Base-by-base conservation (phyloP, 1,140 invertebrate species). In the Melanaphis sacchari region DNA sequence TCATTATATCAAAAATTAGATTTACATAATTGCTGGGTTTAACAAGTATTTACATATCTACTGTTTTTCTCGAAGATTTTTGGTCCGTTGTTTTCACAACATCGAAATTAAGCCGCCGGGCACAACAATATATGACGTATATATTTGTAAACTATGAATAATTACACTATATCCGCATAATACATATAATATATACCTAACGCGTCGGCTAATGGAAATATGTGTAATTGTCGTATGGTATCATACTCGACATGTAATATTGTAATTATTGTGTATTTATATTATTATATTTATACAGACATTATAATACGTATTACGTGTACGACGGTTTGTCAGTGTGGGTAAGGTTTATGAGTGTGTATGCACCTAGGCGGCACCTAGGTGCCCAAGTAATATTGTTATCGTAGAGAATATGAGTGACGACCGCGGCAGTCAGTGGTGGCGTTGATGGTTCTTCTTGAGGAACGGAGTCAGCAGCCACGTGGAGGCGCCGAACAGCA, bases 401-500 rank as follows among this genome's bases (percentile, higher is more conserved):
- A 18, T 76, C 6, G 11, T 76, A n/a, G 31, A 76, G 31, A 76
- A 76, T 18, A n/a, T 49, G 46, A n/a, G 59, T n/a, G 59, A n/a
- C 11, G 59, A 87, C 52, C 26, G 22, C 52, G 24, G 15, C 41
- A 24, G 43, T 92, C 59, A 82, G 22, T 41, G 59, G 22, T 41
- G 59, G 26, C 59, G 52, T 3, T 66, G 89, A 31, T 90, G 89
- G 81, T 54, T 84, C 31, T 93, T 93, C 81, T 84, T 93, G 36
- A 94, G 31, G n/a, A 97, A 96, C 38, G 97, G 97, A 94, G 97
- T 96, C 54, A 97, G 96, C 3, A 96, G 95, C 97, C 97, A 98
- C 9, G 98, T 95, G 4, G 96, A 95, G 0, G 97, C 96, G 2
- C 97, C 98, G n/a, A 96, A 95, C 6, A 98, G 95, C n/a, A 98